Base-by-base conservation (phyloP, 2,888 invertebrate species). In the Lasioglossum malachurum region DNA sequence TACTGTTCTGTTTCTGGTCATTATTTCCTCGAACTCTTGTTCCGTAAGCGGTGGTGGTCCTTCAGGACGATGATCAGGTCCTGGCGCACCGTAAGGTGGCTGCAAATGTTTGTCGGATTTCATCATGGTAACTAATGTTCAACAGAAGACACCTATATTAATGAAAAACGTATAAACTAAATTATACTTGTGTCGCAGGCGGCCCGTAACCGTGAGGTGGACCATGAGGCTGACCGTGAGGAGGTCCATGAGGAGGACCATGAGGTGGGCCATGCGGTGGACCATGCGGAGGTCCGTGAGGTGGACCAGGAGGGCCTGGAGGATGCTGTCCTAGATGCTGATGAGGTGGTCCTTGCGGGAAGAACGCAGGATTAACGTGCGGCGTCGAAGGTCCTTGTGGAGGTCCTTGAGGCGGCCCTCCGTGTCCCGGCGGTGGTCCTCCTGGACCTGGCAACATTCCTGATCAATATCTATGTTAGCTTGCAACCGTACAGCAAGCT, bases 1-100 rank as follows among this genome's bases (percentile, higher is more conserved):
- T 0, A 99, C 99, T 14, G 99, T 99, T 91, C 99, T 97, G 96
- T 99, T 99, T 89, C 99, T 97, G 82, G 98, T 97, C 98, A 99
- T 99, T 81, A 99, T 98, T 95, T 99, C 99, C 95, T 99, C 99
- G 96, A 99, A 99, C 96, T 99, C 99, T 60, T 98, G 98, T 95
- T 99, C 99, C 88, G 97, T 97, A 90, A 98, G 96, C 87, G 97
- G 97, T 0, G 97, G 97, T 86, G 96, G 96, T 79, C 97, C 96
- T 88, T 96, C 96, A 27, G 96, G 95, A 23, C 96, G 94, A 85
- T 95, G 95, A 87, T 95, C 95, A 80, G 94, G 94, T 72, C 95
- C 97, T 27, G 97, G 97, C 7, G 97, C 96, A 76, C 97, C 97
- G 84, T 97, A 97, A 0, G 97, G 97, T 88, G 95, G 94, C 95